Evolutionary conservation across 2,113 vertebrate genomes (phyloP).

Genomic region (Sminthopsis crassicaudata): DNA sequence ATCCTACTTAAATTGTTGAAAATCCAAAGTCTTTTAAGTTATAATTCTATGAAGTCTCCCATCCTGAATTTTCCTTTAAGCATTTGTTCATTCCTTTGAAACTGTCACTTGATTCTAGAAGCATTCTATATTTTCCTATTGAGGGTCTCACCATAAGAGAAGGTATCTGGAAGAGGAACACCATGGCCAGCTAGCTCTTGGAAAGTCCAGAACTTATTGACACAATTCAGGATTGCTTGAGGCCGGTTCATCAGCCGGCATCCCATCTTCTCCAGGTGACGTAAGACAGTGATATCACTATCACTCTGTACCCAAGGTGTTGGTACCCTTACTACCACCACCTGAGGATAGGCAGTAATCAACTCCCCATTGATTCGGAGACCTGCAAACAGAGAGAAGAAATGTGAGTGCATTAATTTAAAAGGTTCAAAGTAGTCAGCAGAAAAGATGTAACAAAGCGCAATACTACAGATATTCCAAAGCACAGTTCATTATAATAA

Average conservation of each 20-base stretch:
- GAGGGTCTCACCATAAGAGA: slow-evolving; percentile 86
- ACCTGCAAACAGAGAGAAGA: slow-evolving; percentile 76
- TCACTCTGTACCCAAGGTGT: slow-evolving; percentile 90
- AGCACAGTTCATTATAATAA: background rate
- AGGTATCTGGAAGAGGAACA: slow-evolving; percentile 88
- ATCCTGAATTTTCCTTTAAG: background rate
- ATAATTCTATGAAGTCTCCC: background rate
- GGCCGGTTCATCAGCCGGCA: slow-evolving; percentile 89
- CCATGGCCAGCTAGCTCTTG: slow-evolving; percentile 89
- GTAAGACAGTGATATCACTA: slow-evolving; percentile 88
- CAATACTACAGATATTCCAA: slow-evolving; percentile 11
- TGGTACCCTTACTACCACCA: slow-evolving; percentile 89
- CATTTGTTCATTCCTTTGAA: slow-evolving; percentile 27
- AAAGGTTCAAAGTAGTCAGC: slow-evolving; percentile 7
- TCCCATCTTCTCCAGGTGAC: slow-evolving; percentile 90
- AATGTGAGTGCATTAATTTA: slow-evolving; percentile 17
- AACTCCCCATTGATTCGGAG: slow-evolving; percentile 87
- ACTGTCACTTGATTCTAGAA: slow-evolving; percentile 9
- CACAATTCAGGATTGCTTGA: slow-evolving; percentile 89
- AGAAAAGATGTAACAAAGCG: slow-evolving; percentile 13
- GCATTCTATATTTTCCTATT: slow-evolving; percentile 3
- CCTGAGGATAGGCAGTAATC: slow-evolving; percentile 87
- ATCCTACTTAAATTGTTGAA: slow-evolving; percentile 13
- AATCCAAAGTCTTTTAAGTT: slow-evolving; percentile 1
- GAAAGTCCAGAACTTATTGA: slow-evolving; percentile 91